Base-by-base conservation (phyloP, 2,797 vertebrate species). In the Denticeps clupeoides region DNA sequence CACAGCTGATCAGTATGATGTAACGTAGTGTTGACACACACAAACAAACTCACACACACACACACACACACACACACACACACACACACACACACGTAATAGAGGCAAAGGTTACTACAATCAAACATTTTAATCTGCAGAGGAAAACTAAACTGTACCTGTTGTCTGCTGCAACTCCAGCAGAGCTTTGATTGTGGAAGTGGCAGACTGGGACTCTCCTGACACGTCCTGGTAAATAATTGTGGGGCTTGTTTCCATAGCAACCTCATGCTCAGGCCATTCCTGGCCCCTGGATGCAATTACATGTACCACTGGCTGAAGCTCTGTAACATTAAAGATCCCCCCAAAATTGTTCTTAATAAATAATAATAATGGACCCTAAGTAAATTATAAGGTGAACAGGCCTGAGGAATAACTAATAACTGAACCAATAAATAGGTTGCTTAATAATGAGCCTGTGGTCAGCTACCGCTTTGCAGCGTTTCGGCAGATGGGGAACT, bases 141-240 rank as follows among this genome's bases (percentile, higher is more conserved):
- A 35, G 4, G 12, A 6, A 35, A 43, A 43, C n/a, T 7, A 13
- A 4, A 26, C 12, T 19, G 8, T 35, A 96, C 95, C 91, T 81
- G 89, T 85, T 23, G 87, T 94, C 70, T 97, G 93, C 65, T 99
- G 95, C 58, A 97, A 87, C 73, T 97, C 95, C 71, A 99, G 74
- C 28, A 99, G 75, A 6, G 94, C 94, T 83, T 96, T 97, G 68
- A 99, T 97, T 2, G 94, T 97, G 56, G 94, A 96, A 7, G 94
- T 86, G 26, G 94, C 94, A 0, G 93, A 97, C 69, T 97, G 93
- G 56, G 90, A 87, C 73, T 96, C 93, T 67, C 71, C 81, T 10
- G 85, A 80, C 49, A 93, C 81, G 12, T 99, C 95, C 68, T 96
- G 94, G 71, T 96, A 96, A 72, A 97, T 93, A 33, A 99, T 90